phyloP scores from a whole-genome alignment of 1,140 invertebrate species.

The Wiebesia pumilae region DNA sequence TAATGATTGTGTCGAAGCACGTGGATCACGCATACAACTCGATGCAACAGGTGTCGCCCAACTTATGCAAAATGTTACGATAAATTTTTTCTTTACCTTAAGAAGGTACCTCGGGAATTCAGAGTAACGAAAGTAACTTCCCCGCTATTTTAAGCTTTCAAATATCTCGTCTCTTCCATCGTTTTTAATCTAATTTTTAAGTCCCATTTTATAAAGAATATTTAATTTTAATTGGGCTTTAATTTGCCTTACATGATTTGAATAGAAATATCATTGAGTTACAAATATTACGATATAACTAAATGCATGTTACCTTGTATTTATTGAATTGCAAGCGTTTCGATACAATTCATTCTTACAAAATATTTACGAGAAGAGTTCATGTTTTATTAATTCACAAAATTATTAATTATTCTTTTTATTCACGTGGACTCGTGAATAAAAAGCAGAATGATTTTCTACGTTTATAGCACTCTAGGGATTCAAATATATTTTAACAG shows the following conservation, averaged over 20 bases:
- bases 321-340: too few relatives aligned
- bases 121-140: neutral
- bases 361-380: too few relatives aligned
- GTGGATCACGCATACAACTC: neutral
- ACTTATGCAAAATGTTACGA: neutral
- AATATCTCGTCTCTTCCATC: neutral
- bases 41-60: conserved; percentile 42
- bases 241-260: neutral
- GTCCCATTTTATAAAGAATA: neutral
- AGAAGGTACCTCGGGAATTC: neutral
- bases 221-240: neutral
- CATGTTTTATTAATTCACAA: too few relatives aligned
- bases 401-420: too few relatives aligned
- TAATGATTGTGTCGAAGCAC: conserved; percentile 14
- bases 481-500: too few relatives aligned
- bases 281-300: too few relatives aligned
- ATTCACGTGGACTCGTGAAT: too few relatives aligned
- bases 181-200: neutral
- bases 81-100: neutral
- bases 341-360: too few relatives aligned
- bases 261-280: too few relatives aligned
- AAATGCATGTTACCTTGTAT: too few relatives aligned
- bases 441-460: too few relatives aligned
- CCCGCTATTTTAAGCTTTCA: neutral
- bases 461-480: too few relatives aligned